Evolutionary conservation across 2,113 vertebrate species (phyloP).

Genomic region (Esox niger): DNA sequence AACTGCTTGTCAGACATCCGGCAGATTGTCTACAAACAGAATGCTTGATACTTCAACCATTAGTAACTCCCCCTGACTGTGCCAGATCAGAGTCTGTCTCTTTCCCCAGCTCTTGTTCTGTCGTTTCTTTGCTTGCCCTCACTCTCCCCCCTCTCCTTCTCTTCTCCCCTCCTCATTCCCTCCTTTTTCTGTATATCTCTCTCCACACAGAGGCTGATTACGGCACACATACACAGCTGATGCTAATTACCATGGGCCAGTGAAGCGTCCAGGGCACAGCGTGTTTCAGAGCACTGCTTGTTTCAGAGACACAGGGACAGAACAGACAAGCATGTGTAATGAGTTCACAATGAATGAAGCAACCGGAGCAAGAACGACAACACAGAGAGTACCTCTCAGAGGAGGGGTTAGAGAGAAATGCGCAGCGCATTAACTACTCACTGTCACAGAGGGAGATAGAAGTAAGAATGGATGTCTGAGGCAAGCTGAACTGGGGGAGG

Average conservation of each 20-base stretch:
- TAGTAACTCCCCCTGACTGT: no score
- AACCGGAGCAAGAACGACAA: slow-evolving; percentile 27
- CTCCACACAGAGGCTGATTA: no score
- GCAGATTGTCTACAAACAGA: no score
- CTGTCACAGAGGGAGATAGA: slow-evolving; percentile 22
- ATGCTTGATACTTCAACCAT: no score
- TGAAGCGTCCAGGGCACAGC: slow-evolving; percentile 23
- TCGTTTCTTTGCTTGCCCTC: slow-evolving; percentile 6
- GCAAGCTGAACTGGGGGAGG: neutral
- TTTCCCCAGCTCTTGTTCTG: slow-evolving; percentile 14
- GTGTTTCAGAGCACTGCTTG: slow-evolving; percentile 23
- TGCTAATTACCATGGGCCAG: slow-evolving; percentile 45
- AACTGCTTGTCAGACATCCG: no score
- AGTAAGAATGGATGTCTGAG: neutral
- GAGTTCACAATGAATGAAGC: slow-evolving; percentile 36
- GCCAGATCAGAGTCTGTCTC: slow-evolving; percentile 5
- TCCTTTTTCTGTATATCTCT: neutral
- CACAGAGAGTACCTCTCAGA: neutral
- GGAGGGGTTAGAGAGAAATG: neutral
- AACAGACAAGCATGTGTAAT: slow-evolving; percentile 28
- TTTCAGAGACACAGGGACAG: no score
- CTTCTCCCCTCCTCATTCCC: neutral
- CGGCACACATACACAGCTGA: slow-evolving; percentile 19
- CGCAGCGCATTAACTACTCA: neutral
- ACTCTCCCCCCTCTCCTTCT: neutral